Evolutionary conservation across 2,797 vertebrate genomes (phyloP).

Genomic region (Chromobotia macracanthus): DNA sequence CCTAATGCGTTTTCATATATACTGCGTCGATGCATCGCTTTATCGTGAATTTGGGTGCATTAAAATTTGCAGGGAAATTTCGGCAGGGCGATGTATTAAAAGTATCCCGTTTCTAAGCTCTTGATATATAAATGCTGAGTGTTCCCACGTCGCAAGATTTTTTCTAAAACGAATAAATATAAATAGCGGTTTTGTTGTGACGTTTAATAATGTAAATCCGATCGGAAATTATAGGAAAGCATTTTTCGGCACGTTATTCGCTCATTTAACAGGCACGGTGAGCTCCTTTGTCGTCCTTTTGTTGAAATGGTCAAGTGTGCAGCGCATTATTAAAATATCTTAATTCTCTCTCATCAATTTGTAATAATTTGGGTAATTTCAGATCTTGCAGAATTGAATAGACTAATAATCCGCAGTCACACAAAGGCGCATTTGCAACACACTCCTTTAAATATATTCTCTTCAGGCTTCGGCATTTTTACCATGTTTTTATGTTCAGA

Average conservation of each 20-base stretch:
- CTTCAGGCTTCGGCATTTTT: neutral
- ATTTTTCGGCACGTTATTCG: constrained; percentile 1
- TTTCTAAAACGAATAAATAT: too few relatives aligned
- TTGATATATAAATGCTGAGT: neutral
- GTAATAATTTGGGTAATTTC: constrained; percentile 31
- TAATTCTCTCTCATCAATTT: constrained; percentile 22
- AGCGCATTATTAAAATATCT: constrained; percentile 27
- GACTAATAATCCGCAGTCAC: constrained; percentile 12
- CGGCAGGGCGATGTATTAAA: neutral
- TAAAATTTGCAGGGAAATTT: neutral
- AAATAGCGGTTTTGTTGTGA: neutral
- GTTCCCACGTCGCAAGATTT: too few relatives aligned
- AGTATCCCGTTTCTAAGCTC: neutral
- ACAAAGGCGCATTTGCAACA: constrained; percentile 6
- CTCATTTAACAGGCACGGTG: neutral
- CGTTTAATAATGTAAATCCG: neutral
- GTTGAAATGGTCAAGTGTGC: constrained; percentile 17
- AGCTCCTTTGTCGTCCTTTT: constrained; percentile 7
- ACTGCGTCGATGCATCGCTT: neutral
- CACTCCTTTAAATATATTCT: constrained; percentile 5
- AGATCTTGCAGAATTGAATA: constrained; percentile 25
- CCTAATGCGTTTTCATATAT: neutral
- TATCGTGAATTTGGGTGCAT: neutral
- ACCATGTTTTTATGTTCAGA: neutral
- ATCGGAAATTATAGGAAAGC: neutral